Percentiles rank a stretch among this genome's conserved stretches.
Conservation (phyloP, 1,140 invertebrate species). For the Gerris buenoi region DNA sequence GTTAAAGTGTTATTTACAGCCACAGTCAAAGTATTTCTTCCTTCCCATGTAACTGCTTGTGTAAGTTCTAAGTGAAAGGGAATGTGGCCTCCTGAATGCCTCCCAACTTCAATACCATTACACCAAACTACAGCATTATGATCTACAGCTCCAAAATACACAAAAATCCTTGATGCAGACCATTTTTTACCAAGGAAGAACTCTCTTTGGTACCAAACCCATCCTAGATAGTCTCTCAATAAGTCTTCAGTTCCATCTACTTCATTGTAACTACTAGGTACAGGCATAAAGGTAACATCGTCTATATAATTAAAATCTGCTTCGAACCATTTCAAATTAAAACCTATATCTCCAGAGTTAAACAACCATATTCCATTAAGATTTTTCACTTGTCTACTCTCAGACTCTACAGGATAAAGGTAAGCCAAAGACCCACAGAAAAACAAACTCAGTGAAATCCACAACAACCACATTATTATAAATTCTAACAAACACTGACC, state of each 20-base stretch:
- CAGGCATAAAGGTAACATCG: slow-evolving; percentile 45
- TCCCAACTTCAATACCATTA: slow-evolving; percentile 35
- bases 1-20: slow-evolving; percentile 50
- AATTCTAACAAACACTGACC: no score
- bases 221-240: slow-evolving; percentile 74
- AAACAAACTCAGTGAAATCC: neutral
- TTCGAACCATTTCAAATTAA: neutral
- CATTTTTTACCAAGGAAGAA: slow-evolving; percentile 32
- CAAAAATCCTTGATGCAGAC: slow-evolving; percentile 27
- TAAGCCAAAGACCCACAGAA: neutral
- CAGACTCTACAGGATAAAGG: neutral
- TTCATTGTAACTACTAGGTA: slow-evolving; percentile 91
- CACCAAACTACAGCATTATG: slow-evolving; percentile 39
- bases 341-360: neutral
- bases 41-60: slow-evolving; percentile 18
- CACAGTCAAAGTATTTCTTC: slow-evolving; percentile 40
- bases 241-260: slow-evolving; percentile 52
- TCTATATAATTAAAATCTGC: slow-evolving; percentile 29
- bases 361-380: neutral
- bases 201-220: slow-evolving; percentile 37
- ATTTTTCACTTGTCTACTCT: neutral
- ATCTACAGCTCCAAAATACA: slow-evolving; percentile 38
- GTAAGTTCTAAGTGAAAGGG: slow-evolving; percentile 44
- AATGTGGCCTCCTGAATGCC: slow-evolving; percentile 45
- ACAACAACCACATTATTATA: neutral